phyloP scores from a whole-genome alignment of 2,113 vertebrate species.

The Cnemophilus loriae region DNA sequence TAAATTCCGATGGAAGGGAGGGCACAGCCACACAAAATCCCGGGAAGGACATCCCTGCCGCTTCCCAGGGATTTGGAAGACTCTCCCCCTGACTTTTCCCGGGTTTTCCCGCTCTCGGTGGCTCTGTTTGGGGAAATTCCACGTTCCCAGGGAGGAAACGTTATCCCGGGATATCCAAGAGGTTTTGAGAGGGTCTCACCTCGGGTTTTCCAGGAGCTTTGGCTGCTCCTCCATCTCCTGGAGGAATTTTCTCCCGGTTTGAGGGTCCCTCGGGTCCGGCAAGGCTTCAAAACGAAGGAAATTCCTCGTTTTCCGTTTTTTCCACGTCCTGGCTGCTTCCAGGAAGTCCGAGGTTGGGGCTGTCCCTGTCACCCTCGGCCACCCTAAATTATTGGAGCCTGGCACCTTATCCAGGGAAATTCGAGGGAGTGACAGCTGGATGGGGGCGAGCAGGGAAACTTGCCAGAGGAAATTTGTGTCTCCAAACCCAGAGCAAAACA shows the following conservation, averaged over 20 bases:
- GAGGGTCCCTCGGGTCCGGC: too few species aligned
- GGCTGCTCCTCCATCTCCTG: background rate
- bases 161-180: background rate
- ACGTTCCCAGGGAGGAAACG: background rate
- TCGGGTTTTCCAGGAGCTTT: background rate
- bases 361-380: too few species aligned
- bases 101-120: background rate
- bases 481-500: background rate
- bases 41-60: background rate
- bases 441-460: background rate
- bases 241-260: background rate
- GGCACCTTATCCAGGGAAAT: background rate
- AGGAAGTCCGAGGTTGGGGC: too few species aligned
- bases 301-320: background rate
- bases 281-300: background rate
- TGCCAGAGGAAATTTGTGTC: background rate
- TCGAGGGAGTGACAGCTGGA: background rate
- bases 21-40: background rate
- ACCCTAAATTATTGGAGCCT: background rate
- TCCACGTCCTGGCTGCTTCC: background rate
- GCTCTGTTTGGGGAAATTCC: background rate
- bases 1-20: background rate
- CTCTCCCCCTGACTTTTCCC: background rate
- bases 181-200: background rate
- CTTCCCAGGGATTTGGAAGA: background rate